A percentile compares a stretch with the other conserved stretches of the same genome.
These are phyloP conservation scores for Temnothorax rugatulus DNA, from an alignment of 2,888 invertebrate genomes.

Conservation along the genomic window DNA sequence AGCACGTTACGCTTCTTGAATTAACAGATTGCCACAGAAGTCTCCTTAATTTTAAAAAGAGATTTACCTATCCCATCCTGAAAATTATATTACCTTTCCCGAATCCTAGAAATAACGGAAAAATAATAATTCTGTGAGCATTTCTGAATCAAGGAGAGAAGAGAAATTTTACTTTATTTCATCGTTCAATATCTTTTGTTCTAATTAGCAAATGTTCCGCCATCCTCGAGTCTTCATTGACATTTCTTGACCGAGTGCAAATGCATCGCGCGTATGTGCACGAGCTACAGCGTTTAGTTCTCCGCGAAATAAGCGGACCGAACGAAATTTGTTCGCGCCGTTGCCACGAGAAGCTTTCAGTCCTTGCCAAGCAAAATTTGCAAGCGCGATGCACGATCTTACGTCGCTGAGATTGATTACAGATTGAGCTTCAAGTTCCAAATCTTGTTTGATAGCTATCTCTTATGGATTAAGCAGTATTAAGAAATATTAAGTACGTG, in stretches of 20 bases:
- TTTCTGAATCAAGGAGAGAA: slow-evolving; percentile 30
- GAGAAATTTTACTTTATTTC: neutral
- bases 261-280: slow-evolving; percentile 76
- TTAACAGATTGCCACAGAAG: slow-evolving; percentile 3
- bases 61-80: neutral
- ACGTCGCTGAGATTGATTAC: slow-evolving; percentile 54
- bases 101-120: neutral
- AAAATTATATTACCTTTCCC: slow-evolving; percentile 3
- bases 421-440: neutral
- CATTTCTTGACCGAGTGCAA: slow-evolving; percentile 69
- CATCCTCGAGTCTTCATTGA: slow-evolving; percentile 22
- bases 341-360: slow-evolving; percentile 80
- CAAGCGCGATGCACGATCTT: slow-evolving; percentile 80
- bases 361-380: slow-evolving; percentile 74
- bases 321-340: slow-evolving; percentile 68
- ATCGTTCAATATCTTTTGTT: neutral
- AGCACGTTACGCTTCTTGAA: slow-evolving; percentile 9
- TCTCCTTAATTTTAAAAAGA: slow-evolving; percentile 1
- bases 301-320: slow-evolving; percentile 81
- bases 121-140: neutral
- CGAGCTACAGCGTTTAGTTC: slow-evolving; percentile 79
- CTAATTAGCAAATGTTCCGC: slow-evolving; percentile 2
- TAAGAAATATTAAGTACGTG: neutral
- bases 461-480: neutral
- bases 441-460: neutral